These are phyloP conservation scores for Gadopsis bispinosus DNA, from an alignment of 2,797 vertebrate species.

Conservation along the genomic window DNA sequence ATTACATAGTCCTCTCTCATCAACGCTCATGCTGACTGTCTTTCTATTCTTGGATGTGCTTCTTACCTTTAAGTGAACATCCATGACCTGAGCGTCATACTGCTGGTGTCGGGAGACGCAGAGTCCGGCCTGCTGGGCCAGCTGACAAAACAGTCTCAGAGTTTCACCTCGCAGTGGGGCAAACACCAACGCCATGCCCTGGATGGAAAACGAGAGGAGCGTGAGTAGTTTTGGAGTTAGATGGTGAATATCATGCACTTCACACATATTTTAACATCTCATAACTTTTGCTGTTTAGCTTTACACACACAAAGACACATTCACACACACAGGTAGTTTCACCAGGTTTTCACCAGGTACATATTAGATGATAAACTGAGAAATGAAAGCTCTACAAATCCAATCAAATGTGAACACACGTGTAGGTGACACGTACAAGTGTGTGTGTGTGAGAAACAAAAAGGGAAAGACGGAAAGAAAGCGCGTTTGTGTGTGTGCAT, in stretches of 20 bases:
- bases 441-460: constrained; percentile 14
- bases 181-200: constrained; percentile 95
- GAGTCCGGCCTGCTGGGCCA: constrained; percentile 93
- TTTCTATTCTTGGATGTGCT: background rate
- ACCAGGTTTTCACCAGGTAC: constrained; percentile 65
- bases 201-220: constrained; percentile 53
- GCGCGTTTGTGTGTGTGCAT: constrained; percentile 9
- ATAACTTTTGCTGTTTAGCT: background rate
- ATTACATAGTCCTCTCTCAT: background rate
- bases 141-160: constrained; percentile 92
- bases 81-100: constrained; percentile 96
- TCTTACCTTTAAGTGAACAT: constrained; percentile 94
- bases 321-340: background rate
- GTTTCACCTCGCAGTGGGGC: constrained; percentile 94
- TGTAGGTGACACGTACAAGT: constrained; percentile 20
- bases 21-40: background rate
- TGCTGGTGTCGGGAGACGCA: constrained; percentile 92
- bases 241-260: constrained; percentile 1
- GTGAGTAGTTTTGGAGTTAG: background rate
- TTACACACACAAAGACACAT: constrained; percentile 13
- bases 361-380: constrained; percentile 74
- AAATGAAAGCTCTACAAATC: constrained; percentile 54
- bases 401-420: constrained; percentile 42
- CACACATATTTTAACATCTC: background rate
- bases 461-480: background rate